Conservation (phyloP, 2,888 invertebrate genomes). For the Thereva unica region DNA sequence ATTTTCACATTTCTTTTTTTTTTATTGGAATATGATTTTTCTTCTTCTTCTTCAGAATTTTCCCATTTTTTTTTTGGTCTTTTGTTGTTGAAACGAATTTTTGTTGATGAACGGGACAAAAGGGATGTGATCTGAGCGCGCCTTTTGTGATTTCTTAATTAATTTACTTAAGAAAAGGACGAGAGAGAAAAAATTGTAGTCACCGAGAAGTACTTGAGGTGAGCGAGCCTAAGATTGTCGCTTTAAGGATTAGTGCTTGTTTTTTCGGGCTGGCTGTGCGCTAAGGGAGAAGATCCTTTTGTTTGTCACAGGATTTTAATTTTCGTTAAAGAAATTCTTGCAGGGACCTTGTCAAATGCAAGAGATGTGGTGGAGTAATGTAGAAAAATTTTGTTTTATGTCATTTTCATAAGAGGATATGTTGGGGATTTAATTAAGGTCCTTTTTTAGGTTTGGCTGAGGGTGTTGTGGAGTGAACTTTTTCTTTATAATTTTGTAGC, state of each 20-base stretch:
- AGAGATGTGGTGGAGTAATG: no score
- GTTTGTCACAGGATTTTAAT: no score
- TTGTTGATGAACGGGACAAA: slow-evolving; percentile 31
- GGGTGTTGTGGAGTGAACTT: no score
- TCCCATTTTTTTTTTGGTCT: neutral
- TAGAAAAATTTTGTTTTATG: no score
- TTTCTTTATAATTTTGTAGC: no score
- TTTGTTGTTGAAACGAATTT: slow-evolving; percentile 18
- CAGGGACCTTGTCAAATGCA: no score
- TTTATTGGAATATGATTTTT: slow-evolving; percentile 2
- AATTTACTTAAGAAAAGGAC: slow-evolving; percentile 33
- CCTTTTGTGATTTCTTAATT: slow-evolving; percentile 36
- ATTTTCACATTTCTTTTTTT: neutral
- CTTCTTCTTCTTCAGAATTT: slow-evolving; percentile 5
- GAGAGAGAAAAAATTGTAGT: slow-evolving; percentile 21
- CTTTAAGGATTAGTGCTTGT: neutral
- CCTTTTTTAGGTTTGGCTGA: no score
- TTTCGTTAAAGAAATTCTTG: no score
- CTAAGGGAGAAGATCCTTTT: no score
- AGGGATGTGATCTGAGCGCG: slow-evolving; percentile 30
- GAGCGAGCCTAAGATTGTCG: neutral
- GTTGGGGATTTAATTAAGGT: no score
- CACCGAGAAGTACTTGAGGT: slow-evolving; percentile 9
- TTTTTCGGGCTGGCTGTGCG: no score
- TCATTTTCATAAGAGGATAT: no score